Evolutionary conservation across 2,797 vertebrate species (phyloP), one percentile per base, ranked within the genome.

Genomic region (Coilia nasus): DNA sequence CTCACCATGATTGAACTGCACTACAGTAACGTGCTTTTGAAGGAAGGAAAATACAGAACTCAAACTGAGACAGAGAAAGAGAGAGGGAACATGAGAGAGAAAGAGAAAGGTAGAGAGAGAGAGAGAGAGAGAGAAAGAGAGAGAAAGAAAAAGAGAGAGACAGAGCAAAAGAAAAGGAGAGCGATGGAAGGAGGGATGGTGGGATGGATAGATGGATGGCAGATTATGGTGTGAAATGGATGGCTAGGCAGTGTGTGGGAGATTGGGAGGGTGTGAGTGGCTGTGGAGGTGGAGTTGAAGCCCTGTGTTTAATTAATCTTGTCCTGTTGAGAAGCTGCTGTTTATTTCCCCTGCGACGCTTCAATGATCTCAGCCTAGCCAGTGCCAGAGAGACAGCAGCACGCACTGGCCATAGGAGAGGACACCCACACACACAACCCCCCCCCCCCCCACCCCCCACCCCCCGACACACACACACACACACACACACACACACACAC

Each of bases 341-440:
- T 94, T 94, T 94, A 94, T 94, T 94, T 94, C 94, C 93, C 94
- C 86, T 60, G 91, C 90, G 93, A 90, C 91, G 91, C 89, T 89
- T 86, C 2, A 90, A 90, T 91, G 92, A 92, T 94, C 92, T 92
- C 89, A 67, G 23, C 92, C 90, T 90, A 89, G 91, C 89, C 86
- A 75, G 86, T 67, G 85, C 81, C 82, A 83, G 85, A 85, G 82
- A 81, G 44, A 50, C 59, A 47, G 54, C 17, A 35, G 19, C 23
- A 11, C 17, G 15, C 71, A 78, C 17, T 78, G 71, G 35, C 31
- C 71, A 78, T 41, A 44, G 71, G 31, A 78, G 35, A 78, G 71
- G 31, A 44, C 31, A 78, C 54, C 31, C 23, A 21, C 46, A 19
- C 59, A 35, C 35, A 50, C 17, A 59, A 14, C 17, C 11, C 7